Evolutionary conservation across 2,113 vertebrate genomes (phyloP).

Genomic region (Nibea coibor): DNA sequence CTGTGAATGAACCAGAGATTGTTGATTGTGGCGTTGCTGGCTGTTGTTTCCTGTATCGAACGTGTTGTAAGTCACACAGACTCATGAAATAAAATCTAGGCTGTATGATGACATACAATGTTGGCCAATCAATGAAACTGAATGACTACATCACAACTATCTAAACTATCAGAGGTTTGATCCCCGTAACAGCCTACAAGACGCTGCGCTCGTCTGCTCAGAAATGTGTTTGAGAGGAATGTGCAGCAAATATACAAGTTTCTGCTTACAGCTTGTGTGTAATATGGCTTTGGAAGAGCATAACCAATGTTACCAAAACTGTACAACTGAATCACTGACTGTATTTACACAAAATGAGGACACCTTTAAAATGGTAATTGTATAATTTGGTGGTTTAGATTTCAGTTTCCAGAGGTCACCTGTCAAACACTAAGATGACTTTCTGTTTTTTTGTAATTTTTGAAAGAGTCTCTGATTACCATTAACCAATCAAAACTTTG

Average conservation of each 20-base stretch:
- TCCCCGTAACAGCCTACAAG: not conserved
- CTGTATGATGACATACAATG: not conserved
- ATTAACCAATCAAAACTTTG: not conserved
- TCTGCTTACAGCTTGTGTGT: not conserved
- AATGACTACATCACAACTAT: not conserved
- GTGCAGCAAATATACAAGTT: slow-evolving; percentile 15
- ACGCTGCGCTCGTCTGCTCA: not conserved
- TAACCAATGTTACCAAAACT: not conserved
- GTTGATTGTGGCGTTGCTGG: not conserved
- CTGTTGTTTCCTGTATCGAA: not conserved
- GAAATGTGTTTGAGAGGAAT: not conserved
- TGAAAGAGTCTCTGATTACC: not conserved
- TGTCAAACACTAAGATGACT: not conserved
- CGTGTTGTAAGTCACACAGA: too few relatives aligned
- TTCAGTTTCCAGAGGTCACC: not conserved
- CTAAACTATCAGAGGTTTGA: not conserved
- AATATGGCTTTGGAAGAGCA: slow-evolving; percentile 35
- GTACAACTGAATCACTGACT: not conserved
- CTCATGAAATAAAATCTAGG: not conserved
- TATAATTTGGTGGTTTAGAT: not conserved
- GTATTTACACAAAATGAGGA: slow-evolving; percentile 11
- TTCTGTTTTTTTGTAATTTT: not conserved
- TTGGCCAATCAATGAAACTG: not conserved
- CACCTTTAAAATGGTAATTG: not conserved
- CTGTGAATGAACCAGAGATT: not conserved